Conservation (phyloP, 1,140 invertebrate genomes). For the Hyles euphorbiae region DNA sequence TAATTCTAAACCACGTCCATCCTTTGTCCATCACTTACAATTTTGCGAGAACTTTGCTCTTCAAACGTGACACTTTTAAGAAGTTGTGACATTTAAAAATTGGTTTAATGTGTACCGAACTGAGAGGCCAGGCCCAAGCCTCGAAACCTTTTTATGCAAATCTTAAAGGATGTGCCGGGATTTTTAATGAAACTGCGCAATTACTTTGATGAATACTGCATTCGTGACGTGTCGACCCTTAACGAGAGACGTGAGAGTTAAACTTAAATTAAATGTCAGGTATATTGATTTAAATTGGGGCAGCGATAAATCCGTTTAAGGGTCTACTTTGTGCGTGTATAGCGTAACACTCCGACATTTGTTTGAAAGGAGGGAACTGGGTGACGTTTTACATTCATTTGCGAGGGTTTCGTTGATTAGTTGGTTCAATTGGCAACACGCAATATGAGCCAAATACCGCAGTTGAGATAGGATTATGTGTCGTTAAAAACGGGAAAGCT, state of each 20-base stretch:
- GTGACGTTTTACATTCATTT: too few relatives aligned
- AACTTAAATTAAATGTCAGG: slow-evolving; percentile 32
- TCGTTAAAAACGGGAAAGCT: too few relatives aligned
- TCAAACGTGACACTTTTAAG: slow-evolving; percentile 30
- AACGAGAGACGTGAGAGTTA: slow-evolving; percentile 15
- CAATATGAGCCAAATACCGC: too few relatives aligned
- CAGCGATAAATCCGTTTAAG: neutral
- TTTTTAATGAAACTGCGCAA: slow-evolving; percentile 61
- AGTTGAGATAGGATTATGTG: too few relatives aligned
- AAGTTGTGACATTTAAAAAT: slow-evolving; percentile 51
- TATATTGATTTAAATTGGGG: slow-evolving; percentile 42
- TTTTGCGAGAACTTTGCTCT: slow-evolving; percentile 23
- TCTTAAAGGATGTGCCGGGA: slow-evolving; percentile 57
- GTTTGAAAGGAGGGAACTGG: too few relatives aligned
- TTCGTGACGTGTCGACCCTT: slow-evolving; percentile 39
- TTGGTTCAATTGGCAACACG: too few relatives aligned
- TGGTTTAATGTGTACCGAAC: slow-evolving; percentile 46
- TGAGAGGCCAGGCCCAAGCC: slow-evolving; percentile 25
- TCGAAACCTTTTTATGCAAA: slow-evolving; percentile 63
- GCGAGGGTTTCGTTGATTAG: too few relatives aligned
- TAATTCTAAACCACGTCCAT: neutral
- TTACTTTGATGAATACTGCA: slow-evolving; percentile 63
- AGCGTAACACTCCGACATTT: neutral
- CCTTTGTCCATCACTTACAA: slow-evolving; percentile 11
- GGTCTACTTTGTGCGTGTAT: neutral